Percentiles rank a stretch among this genome's conserved stretches.
These are phyloP conservation scores for Labeo rohita DNA, from an alignment of 2,113 vertebrate species.

Conservation along the genomic window DNA sequence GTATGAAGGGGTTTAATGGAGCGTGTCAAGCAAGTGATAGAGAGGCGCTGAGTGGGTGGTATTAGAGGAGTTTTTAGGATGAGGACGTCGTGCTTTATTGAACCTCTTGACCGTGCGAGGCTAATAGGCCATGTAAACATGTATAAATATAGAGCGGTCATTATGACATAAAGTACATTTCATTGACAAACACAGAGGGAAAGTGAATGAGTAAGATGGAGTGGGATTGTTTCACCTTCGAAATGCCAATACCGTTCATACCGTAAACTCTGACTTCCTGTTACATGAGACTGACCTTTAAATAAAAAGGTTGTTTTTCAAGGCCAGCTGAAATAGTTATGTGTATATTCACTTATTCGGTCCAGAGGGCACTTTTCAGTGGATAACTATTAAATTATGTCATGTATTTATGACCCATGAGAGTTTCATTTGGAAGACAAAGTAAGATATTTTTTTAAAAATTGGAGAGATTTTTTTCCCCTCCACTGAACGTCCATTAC, in stretches of 20 bases:
- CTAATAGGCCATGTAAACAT: slow-evolving; percentile 53
- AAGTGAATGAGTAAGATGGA: slow-evolving; percentile 25
- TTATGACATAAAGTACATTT: slow-evolving; percentile 46
- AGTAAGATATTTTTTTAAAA: too few species aligned
- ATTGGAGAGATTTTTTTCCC: too few species aligned
- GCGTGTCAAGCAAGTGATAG: slow-evolving; percentile 44
- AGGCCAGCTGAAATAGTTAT: background rate
- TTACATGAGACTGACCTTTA: slow-evolving; percentile 25
- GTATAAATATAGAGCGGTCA: slow-evolving; percentile 52
- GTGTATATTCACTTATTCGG: background rate
- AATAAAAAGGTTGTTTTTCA: slow-evolving; percentile 15
- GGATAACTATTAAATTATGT: background rate
- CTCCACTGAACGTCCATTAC: too few species aligned
- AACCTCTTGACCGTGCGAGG: slow-evolving; percentile 38
- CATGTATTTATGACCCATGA: too few species aligned
- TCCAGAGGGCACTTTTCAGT: background rate
- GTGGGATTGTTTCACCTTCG: slow-evolving; percentile 24
- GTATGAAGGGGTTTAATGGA: slow-evolving; percentile 47
- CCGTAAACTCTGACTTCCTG: slow-evolving; percentile 25
- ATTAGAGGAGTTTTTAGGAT: slow-evolving; percentile 41
- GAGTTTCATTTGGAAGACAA: too few species aligned
- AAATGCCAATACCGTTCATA: background rate
- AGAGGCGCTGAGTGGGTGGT: slow-evolving; percentile 39
- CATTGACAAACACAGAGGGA: slow-evolving; percentile 21
- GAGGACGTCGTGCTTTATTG: slow-evolving; percentile 40